Evolutionary conservation across 2,797 vertebrate genomes (phyloP), one percentile per base, ranked within the genome.

Genomic region (Intellagama lesueurii): DNA sequence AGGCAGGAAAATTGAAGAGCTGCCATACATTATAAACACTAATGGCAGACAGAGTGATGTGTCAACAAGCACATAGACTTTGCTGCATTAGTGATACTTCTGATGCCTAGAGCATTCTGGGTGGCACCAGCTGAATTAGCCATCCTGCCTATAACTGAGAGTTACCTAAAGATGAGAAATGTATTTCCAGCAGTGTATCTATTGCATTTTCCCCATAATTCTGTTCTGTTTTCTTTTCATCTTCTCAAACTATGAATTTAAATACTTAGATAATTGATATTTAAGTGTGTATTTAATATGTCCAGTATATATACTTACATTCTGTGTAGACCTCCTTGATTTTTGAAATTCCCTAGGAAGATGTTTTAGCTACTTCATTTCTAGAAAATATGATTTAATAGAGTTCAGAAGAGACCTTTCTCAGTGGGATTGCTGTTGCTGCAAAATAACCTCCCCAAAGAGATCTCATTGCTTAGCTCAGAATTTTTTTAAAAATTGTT

Each of bases 1-100:
- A 30, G 9, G 77, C 0, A 88, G 28, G 12, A 44, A 92, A 76
- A 22, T 70, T 88, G 79, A 90, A 83, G n/a, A 32, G 6, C 84
- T 90, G 52, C 83, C 83, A 82, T 86, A 68, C 9, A 72, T 80
- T 84, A 91, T 90, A 88, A 89, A 83, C 77, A 87, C 14, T 52
- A 76, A 0, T 78, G 80, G 40, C 22, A 56, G 30, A 4, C 49
- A 86, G 11, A 1, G 19, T 16, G 3, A 87, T 80, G 30, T 81
- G 69, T 60, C 92, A 88, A 82, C 19, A 88, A 35, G 66, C 40
- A 35, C 44, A 76, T 28, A 81, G 56, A 19, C 12, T 49, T 86
- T 49, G 17, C 66, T 66, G 14, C 26, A 75, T 28, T 66, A 35
- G 70, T 24, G 52, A 52, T 22, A 22, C 56, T n/a, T 64, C 32